Evolutionary conservation across 2,888 invertebrate genomes (phyloP), one percentile per base, ranked within the genome.

Genomic region (Coelogynopora nodosa): DNA sequence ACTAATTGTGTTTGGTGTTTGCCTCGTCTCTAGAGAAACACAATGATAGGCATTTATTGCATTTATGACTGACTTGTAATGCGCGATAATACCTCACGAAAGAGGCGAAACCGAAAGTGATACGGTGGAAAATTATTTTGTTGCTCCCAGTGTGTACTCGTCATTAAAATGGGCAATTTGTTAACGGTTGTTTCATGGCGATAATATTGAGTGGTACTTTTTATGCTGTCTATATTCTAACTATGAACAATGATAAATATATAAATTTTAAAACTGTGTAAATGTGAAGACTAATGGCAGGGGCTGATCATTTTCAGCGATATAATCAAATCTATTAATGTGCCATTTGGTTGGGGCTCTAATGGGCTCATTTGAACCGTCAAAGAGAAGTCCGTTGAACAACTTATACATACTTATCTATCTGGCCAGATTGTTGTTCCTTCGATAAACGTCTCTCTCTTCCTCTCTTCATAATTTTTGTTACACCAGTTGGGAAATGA

Each of bases 331-430:
- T 13, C 23, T 23, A 74, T 74, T 13, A 13, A 13, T 13, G 23
- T 74, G 23, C 23, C 10, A 74, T 13, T 74, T 74, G 5, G 74
- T 74, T 10, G 74, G 23, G 23, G 5, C 23, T 74, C 27, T 74
- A 74, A 74, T 74, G 74, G 74, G 74, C 23, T 74, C 23, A 74
- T 74, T 74, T 74, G 74, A 26, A 23, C 27, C 27, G 74, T 74
- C 74, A 74, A 74, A 74, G 74, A 74, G 23, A 74, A 5, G 74
- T 49, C 18, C 5, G 49, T 49, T 18, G 74, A 2, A 23, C 74
- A 23, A 74, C 74, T 13, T 74, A 74, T 74, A 2, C 74, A 26
- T 26, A 74, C 74, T 74, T 74, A 74, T 74, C 74, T 74, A 2
- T 5, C 74, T 23, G 27, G 27, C 74, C 74, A 74, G 23, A 26